Base-by-base conservation (phyloP, 1,140 invertebrate genomes). In the Propsilocerus akamusi region DNA sequence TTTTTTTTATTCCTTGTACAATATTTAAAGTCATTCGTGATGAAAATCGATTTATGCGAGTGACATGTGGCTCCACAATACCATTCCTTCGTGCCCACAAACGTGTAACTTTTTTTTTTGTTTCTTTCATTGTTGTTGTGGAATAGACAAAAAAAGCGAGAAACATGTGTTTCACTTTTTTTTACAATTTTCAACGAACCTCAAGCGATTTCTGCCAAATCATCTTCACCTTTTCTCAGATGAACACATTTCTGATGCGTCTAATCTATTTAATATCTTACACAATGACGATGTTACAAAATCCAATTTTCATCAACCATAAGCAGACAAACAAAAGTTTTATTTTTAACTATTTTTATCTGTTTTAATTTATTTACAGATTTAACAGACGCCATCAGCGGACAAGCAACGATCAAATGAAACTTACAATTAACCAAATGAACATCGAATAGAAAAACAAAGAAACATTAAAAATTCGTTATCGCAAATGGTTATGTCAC, bases 401-500 rank as follows among this genome's bases (percentile, higher is more conserved):
- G 11, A 41, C 22, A 1, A 20, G 8, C 2, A 17, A 41, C 17
- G 10, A 17, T 17, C n/a, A 37, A 20, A n/a, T 30, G n/a, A 3
- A 6, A 30, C 2, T 30, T 11, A 30, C 28, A 30, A 11, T 30
- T 30, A 6, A 30, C 28, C n/a, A 3, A 3, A 2, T 30, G 2
- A 2, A 30, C 28, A 8, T 11, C 10, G n/a, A n/a, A 8, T 30
- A 5, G 11, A 20, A 41, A 4, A 5, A 20, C 10, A 41, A 41
- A 41, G 5, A 5, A 20, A 20, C 4, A 20, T 17, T 7, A 41
- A 41, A 41, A 41, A 20, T 20, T 22, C 5, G 14, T 30, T 30
- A 12, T 12, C 17, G 34, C 53, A 55, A 41, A 65, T 64, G 73
- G 74, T 73, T 67, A 77, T 78, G 75, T 77, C 76, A 68, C 75